Evolutionary conservation across 2,888 invertebrate species (phyloP), one percentile per base, ranked within the genome.

Genomic region (Pemphredon lugubris): DNA sequence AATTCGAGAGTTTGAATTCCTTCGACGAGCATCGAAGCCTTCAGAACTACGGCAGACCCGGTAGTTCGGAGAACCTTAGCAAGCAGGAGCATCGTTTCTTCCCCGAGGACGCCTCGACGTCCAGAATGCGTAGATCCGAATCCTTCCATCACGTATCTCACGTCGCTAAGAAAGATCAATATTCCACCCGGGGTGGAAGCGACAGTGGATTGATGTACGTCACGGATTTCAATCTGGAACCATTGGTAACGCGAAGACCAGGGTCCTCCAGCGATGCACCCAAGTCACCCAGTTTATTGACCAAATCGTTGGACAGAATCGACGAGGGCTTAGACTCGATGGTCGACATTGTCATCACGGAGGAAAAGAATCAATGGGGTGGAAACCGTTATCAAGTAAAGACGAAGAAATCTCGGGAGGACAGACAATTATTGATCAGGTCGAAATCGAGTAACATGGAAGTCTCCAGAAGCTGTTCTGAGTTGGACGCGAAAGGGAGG

Each of bases 281-380:
- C 2, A 81, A 81, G 32, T 78, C 84, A 11, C 82, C 84, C 0
- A 83, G 69, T 51, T 64, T 83, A 53, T 87, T 93, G 42, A 93
- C 95, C 0, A 96, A 96, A 89, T 96, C 96, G 76, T 89, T 96
- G 48, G 96, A 96, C 77, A 92, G 95, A 63, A 94, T 96, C 40
- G 95, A 95, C 84, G 93, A 93, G 86, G 93, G 95, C 14, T 87
- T 95, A 20, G 93, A 94, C 82, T 92, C 94, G 0, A 93, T 95
- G 92, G 93, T 94, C 0, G 93, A 94, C 82, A 94, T 95, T 34
- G 93, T 95, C 0, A 91, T 94, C 72, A 92, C 93, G 13, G 69
- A 79, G 13, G 79, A 93, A 63, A 91, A 92, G 26, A 64, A 32
- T 32, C 73, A 79, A 13, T 78, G 79, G 81, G 66, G 21, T 1